Percentiles rank a stretch among this genome's conserved stretches.
These are phyloP conservation scores for Pseudomyrmex gracilis DNA, from an alignment of 1,140 invertebrate species.

Conservation along the genomic window DNA sequence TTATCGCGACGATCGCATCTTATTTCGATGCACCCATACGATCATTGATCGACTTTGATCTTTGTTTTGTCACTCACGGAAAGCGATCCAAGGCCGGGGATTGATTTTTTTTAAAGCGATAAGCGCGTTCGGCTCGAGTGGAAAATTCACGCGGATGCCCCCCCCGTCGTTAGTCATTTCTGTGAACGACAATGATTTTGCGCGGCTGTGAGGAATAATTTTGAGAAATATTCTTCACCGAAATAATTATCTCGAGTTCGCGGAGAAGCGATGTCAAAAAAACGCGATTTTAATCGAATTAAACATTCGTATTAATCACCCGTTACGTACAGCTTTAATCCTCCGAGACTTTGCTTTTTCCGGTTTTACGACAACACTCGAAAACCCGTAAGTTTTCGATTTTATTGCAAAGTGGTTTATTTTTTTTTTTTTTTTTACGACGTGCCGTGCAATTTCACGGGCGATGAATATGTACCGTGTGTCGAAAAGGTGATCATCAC, in stretches of 20 bases:
- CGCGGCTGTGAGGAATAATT: background rate
- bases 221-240: too few relatives aligned
- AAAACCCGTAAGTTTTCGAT: background rate
- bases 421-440: too few relatives aligned
- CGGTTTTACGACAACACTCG: too few relatives aligned
- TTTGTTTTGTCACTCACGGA: constrained; percentile 4
- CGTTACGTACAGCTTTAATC: too few relatives aligned
- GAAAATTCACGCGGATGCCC: constrained; percentile 24
- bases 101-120: constrained; percentile 26
- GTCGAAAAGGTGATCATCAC: background rate
- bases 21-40: background rate
- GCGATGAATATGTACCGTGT: background rate
- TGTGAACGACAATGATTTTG: background rate
- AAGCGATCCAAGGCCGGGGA: background rate
- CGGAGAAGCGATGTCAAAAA: too few relatives aligned
- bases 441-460: too few relatives aligned
- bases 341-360: too few relatives aligned
- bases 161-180: background rate
- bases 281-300: too few relatives aligned
- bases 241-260: too few relatives aligned
- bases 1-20: constrained; percentile 10
- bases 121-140: constrained; percentile 8
- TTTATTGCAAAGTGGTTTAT: background rate
- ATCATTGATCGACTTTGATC: constrained; percentile 24
- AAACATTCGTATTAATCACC: too few relatives aligned